These are phyloP conservation scores for Montipora cactus DNA, from an alignment of 64 coral and sea anemone species.

Conservation along the genomic window DNA sequence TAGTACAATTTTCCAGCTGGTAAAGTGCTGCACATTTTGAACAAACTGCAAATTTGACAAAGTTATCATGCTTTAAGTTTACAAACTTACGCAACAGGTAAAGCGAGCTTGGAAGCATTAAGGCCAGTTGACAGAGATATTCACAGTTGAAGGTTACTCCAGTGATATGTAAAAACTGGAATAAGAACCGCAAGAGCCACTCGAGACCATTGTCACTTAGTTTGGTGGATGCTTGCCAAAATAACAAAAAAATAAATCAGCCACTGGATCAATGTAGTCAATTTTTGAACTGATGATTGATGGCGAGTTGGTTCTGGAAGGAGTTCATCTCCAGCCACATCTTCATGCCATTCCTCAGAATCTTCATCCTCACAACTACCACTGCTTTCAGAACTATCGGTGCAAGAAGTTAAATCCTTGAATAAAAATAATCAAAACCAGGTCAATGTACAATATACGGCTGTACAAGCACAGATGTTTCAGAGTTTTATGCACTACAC, in stretches of 20 bases:
- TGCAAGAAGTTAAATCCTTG: too few species aligned
- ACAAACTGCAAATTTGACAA: slow-evolving; percentile 47
- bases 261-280: slow-evolving; percentile 61
- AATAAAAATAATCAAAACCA: too few species aligned
- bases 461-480: too few species aligned
- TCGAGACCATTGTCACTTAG: slow-evolving; percentile 71
- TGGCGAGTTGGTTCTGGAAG: slow-evolving; percentile 34
- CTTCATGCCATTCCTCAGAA: not conserved
- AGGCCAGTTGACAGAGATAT: slow-evolving; percentile 26
- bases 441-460: too few species aligned
- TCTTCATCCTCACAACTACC: not conserved
- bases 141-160: not conserved
- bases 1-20: too few species aligned
- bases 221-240: not conserved
- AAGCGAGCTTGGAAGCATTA: slow-evolving; percentile 39
- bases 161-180: slow-evolving; percentile 24
- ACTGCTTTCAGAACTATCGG: not conserved
- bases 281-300: not conserved
- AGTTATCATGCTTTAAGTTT: slow-evolving; percentile 1
- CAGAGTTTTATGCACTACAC: too few species aligned
- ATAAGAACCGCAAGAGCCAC: slow-evolving; percentile 69
- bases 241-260: slow-evolving; percentile 39
- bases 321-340: not conserved
- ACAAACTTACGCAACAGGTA: slow-evolving; percentile 18
- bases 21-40: slow-evolving; percentile 26